Percentiles rank a stretch among this genome's conserved stretches.
These are phyloP conservation scores for Oenanthe oenanthe DNA, from an alignment of 2,113 vertebrate species.

Conservation along the genomic window DNA sequence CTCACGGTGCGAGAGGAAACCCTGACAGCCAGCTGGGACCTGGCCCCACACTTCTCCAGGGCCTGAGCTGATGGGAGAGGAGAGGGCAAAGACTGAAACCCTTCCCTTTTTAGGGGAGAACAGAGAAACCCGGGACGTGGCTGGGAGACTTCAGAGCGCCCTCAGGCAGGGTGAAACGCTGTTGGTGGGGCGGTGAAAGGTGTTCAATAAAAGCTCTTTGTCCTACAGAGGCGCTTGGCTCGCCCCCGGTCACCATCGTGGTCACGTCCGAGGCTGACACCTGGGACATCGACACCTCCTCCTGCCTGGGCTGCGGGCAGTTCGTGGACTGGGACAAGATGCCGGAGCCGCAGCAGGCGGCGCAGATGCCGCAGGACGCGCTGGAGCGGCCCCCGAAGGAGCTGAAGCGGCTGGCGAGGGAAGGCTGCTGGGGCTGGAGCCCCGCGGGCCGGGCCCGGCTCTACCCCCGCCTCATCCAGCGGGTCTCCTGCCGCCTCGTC, in stretches of 20 bases:
- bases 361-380: constrained; percentile 51
- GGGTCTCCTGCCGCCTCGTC: constrained; percentile 72
- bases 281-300: constrained; percentile 75
- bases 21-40: background rate
- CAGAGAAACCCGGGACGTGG: background rate
- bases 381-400: constrained; percentile 68
- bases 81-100: background rate
- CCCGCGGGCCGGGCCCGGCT: constrained; percentile 79
- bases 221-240: constrained; percentile 57
- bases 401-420: constrained; percentile 81
- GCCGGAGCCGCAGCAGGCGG: constrained; percentile 50
- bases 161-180: background rate
- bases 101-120: background rate
- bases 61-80: fast-evolving
- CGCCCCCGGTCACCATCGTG: constrained; percentile 70
- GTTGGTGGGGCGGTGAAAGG: background rate
- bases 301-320: constrained; percentile 76
- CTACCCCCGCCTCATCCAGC: constrained; percentile 83
- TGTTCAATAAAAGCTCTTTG: background rate
- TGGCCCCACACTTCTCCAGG: fast-evolving
- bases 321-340: constrained; percentile 88
- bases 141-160: background rate
- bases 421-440: constrained; percentile 80
- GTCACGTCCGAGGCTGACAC: constrained; percentile 78
- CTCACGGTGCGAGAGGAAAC: background rate